phyloP scores from a whole-genome alignment of 2,888 invertebrate species.

The Epinotia demarniana region DNA sequence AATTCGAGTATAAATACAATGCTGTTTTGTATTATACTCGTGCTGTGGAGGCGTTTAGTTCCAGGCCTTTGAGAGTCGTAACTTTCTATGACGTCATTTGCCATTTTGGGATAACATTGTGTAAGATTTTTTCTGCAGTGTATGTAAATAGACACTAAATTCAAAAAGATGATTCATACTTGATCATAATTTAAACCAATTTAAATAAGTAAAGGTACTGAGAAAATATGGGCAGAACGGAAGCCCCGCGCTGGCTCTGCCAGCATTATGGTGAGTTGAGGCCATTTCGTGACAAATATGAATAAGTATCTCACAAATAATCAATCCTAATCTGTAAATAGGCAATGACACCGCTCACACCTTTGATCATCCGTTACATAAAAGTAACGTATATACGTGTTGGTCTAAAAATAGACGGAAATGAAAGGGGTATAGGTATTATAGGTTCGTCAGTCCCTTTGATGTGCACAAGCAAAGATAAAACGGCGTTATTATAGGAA shows the following conservation, averaged over 20 bases:
- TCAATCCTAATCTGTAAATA: conserved; percentile 31
- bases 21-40: too few relatives aligned
- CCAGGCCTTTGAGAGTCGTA: conserved; percentile 9
- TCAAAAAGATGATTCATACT: neutral
- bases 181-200: too few relatives aligned
- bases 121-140: neutral
- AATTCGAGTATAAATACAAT: neutral
- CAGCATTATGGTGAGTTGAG: too few relatives aligned
- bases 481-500: conserved; percentile 50
- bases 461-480: conserved; percentile 50
- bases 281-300: too few relatives aligned
- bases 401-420: conserved; percentile 30
- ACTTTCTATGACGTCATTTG: conserved; percentile 28
- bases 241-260: too few relatives aligned
- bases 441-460: conserved; percentile 46
- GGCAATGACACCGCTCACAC: conserved; percentile 20
- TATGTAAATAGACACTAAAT: neutral
- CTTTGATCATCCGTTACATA: conserved; percentile 13
- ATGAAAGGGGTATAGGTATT: conserved; percentile 35
- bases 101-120: conserved; percentile 9
- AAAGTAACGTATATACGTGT: conserved; percentile 32
- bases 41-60: conserved; percentile 11
- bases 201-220: too few relatives aligned
- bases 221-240: too few relatives aligned
- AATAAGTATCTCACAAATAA: conserved; percentile 16